Evolutionary conservation across 1,140 invertebrate species (phyloP), one percentile per base, ranked within the genome.

Genomic region (Achatina immaculata): DNA sequence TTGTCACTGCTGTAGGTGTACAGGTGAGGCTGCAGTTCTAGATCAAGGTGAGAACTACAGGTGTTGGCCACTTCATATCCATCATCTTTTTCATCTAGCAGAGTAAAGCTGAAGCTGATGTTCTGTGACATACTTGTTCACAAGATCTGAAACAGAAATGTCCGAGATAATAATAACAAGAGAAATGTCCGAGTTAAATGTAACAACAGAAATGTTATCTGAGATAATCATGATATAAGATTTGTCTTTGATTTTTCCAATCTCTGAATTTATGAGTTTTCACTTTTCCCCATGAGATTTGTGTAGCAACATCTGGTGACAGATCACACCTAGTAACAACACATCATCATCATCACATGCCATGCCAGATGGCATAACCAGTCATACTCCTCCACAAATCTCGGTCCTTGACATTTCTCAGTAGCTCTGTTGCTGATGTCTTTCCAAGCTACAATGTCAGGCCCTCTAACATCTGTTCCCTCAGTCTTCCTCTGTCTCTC

Each of bases 21-120:
- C 0, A 80, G 66, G 40, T 83, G 81, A 66, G 82, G 83, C 55
- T 81, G 79, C 4, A 79, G 28, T 73, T 82, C 68, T 34, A 38
- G 40, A 21, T 69, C 75, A 19, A 85, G 43, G 34, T 81, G 58
- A 75, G 80, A 80, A 42, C 79, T 36, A 0, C 78, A 42, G 24
- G 28, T 51, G 42, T 28, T 2, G 24, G 34, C 36, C 36, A 65
- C 16, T 24, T 76, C 74, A 34, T 75, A 45, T 31, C 14, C 45
- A 43, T 76, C 74, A 76, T 45, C 38, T 14, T 76, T 55, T 62
- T 76, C 74, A 34, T 31, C 74, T 34, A 76, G 58, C 4, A 62
- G 74, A n/a, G 74, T 58, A 36, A 76, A 76, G 24, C 36, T 1
- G 34, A 76, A 76, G 38, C 55, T 31, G 3, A 24, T 34, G 16